Conservation (phyloP, 2,113 vertebrate genomes). For the Misgurnus anguillicaudatus region DNA sequence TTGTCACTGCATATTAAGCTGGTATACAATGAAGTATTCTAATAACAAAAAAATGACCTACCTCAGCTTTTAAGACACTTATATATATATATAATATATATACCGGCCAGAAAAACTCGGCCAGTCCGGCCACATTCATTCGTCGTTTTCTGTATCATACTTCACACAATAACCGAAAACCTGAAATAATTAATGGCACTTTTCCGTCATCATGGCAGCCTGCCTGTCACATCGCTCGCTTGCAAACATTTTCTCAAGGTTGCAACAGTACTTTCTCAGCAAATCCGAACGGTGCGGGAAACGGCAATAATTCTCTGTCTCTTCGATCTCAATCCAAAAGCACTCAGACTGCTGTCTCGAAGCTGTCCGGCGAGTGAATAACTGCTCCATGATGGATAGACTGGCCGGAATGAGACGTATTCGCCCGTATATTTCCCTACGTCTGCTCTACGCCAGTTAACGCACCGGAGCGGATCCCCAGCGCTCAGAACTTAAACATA, state of each 20-base stretch:
- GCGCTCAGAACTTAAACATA: neutral
- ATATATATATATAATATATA: no score
- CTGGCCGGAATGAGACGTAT: slow-evolving; percentile 71
- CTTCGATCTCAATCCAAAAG: slow-evolving; percentile 74
- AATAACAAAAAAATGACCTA: no score
- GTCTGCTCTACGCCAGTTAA: slow-evolving; percentile 43
- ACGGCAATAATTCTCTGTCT: slow-evolving; percentile 69
- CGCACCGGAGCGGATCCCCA: slow-evolving; percentile 42
- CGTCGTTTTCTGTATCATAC: neutral
- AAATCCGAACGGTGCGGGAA: slow-evolving; percentile 43
- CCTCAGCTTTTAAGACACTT: no score
- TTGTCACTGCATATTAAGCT: no score
- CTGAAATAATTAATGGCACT: slow-evolving; percentile 22
- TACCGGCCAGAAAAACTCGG: neutral
- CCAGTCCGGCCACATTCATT: neutral
- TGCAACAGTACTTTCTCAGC: slow-evolving; percentile 55
- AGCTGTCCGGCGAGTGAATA: slow-evolving; percentile 73
- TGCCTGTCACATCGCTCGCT: slow-evolving; percentile 38
- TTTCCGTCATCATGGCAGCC: slow-evolving; percentile 34
- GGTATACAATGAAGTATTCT: no score
- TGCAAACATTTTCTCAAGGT: slow-evolving; percentile 64
- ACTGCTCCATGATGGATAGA: slow-evolving; percentile 74
- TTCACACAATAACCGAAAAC: slow-evolving; percentile 19
- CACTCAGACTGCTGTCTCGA: slow-evolving; percentile 75
- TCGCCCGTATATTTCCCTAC: slow-evolving; percentile 60